A percentile compares a stretch with the other conserved stretches of the same genome.
These are phyloP conservation scores for Circaetus cinerascens DNA, from an alignment of 2,113 vertebrate genomes.

Conservation along the genomic window DNA sequence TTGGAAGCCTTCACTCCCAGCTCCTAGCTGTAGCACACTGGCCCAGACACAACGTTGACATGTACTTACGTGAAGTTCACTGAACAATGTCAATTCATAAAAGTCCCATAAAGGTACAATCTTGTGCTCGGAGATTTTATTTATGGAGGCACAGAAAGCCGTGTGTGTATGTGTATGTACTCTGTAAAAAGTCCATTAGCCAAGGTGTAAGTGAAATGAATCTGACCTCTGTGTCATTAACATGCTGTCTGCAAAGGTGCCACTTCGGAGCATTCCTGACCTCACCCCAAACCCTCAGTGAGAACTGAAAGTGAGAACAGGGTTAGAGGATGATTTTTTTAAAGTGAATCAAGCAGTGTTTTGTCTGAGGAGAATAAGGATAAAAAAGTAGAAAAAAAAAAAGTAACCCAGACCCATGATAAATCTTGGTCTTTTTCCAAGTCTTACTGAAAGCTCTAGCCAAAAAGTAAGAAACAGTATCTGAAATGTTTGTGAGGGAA, in stretches of 20 bases:
- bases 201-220: constrained; percentile 66
- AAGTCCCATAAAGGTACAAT: constrained; percentile 25
- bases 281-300: constrained; percentile 46
- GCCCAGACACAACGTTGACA: not conserved
- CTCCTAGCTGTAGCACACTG: not conserved
- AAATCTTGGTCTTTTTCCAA: constrained; percentile 75
- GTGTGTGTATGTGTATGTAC: not conserved
- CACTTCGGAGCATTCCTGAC: constrained; percentile 48
- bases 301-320: constrained; percentile 44
- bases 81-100: constrained; percentile 37
- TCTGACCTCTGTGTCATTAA: constrained; percentile 60
- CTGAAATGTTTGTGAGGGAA: constrained; percentile 74
- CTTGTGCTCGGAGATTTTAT: constrained; percentile 18
- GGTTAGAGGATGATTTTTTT: not conserved
- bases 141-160: constrained; percentile 43
- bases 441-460: constrained; percentile 44
- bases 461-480: constrained; percentile 76
- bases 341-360: constrained; percentile 52
- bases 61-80: not conserved
- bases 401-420: constrained; percentile 15
- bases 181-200: constrained; percentile 75
- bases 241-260: constrained; percentile 58
- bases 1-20: not conserved
- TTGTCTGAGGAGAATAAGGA: constrained; percentile 62
- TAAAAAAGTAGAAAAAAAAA: constrained; percentile 33